Percentiles rank a stretch among this genome's conserved stretches.
Conservation (phyloP, 2,797 vertebrate species). For the Peromyscus aztecus region DNA sequence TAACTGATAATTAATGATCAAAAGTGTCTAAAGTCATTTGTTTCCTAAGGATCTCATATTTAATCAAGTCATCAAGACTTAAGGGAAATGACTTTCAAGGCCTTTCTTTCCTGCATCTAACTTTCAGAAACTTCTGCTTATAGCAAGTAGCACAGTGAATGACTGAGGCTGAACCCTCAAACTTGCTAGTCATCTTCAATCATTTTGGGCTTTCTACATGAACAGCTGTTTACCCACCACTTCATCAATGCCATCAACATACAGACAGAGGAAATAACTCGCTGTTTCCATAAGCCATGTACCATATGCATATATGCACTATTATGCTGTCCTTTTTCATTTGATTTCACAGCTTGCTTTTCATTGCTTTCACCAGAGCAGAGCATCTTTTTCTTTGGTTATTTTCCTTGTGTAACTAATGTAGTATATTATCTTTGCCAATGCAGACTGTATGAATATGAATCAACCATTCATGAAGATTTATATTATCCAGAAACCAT, state of each 20-base stretch:
- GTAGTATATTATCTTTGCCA: constrained; percentile 77
- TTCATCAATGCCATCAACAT: constrained; percentile 38
- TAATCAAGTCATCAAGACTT: background rate
- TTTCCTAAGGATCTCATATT: background rate
- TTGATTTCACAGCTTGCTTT: constrained; percentile 74
- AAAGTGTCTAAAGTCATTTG: constrained; percentile 2
- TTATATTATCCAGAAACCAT: constrained; percentile 33
- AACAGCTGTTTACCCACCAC: background rate
- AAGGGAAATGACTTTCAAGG: constrained; percentile 2
- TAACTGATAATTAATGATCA: background rate
- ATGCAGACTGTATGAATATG: constrained; percentile 38
- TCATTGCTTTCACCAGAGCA: constrained; percentile 72
- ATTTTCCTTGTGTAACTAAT: constrained; percentile 81
- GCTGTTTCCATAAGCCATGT: constrained; percentile 56
- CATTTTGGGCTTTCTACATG: constrained; percentile 52
- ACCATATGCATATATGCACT: background rate
- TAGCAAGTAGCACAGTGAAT: constrained; percentile 24
- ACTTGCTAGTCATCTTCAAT: background rate
- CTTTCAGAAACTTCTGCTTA: background rate
- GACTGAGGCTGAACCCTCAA: constrained; percentile 25
- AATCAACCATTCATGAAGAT: constrained; percentile 25
- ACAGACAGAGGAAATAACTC: constrained; percentile 56
- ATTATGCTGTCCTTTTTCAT: constrained; percentile 66
- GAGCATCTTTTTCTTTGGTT: constrained; percentile 79
- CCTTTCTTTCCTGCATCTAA: background rate